Conservation (phyloP, 2,797 vertebrate species). For the Catharus ustulatus region DNA sequence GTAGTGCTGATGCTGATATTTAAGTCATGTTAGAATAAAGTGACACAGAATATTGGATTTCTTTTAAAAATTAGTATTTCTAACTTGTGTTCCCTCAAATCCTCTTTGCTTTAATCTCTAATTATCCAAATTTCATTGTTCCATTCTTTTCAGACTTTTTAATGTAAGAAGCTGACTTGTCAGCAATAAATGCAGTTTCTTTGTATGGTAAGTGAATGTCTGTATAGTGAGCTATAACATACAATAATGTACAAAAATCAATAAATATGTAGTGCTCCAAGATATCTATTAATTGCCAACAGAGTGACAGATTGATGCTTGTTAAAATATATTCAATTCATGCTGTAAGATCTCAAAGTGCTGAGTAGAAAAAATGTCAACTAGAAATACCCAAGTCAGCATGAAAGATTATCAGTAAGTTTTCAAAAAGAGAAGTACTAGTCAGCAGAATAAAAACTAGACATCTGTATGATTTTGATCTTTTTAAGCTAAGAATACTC, state of each 20-base stretch:
- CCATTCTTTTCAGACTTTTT: not conserved
- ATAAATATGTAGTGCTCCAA: not conserved
- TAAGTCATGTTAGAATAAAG: not conserved
- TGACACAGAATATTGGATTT: not conserved
- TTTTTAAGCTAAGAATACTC: not conserved
- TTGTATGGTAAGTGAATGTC: not conserved
- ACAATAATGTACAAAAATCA: slow-evolving; percentile 9
- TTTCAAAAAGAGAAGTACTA: not conserved
- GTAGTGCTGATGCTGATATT: not conserved
- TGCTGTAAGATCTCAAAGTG: not conserved
- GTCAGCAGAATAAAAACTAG: slow-evolving; percentile 32
- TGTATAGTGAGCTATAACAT: slow-evolving; percentile 7
- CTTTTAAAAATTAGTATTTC: not conserved
- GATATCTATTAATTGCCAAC: slow-evolving; percentile 10
- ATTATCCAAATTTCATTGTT: not conserved
- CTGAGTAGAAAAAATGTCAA: not conserved
- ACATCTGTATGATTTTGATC: not conserved
- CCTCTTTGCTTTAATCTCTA: not conserved
- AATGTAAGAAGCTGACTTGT: not conserved
- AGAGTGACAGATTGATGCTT: not conserved
- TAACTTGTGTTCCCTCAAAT: not conserved
- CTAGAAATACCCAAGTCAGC: not conserved
- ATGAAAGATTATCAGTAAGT: not conserved
- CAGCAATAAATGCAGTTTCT: not conserved
- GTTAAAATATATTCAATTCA: slow-evolving; percentile 22